Base-by-base conservation (phyloP, 2,888 invertebrate species). In the Leistus spinibarbis region DNA sequence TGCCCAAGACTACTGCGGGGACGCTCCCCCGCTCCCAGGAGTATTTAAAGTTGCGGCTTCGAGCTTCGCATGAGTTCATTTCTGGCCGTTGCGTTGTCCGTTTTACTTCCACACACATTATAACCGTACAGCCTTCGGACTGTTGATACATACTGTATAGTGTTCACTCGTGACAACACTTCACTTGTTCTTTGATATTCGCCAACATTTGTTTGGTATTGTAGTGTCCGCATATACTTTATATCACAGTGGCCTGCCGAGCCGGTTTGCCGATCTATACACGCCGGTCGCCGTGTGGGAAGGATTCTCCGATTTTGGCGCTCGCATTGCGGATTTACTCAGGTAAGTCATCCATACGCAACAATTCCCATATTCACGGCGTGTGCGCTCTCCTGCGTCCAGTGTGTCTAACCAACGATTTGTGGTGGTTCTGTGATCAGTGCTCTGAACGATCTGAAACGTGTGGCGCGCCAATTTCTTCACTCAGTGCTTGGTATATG, bases 21-120 rank as follows among this genome's bases (percentile, higher is more conserved):
- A 83, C 86, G 86, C 86, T 88, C 88, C 88, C 88, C 88, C 88
- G 88, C 88, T 86, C 86, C 84, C 84, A 83, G 84, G 84, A 86
- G 86, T 88, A 89, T 88, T 89, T 89, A 89, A 89, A 88, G 87
- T 88, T 86, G 87, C 86, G 87, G 85, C 87, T 86, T 87, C 84
- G 85, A 86, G 87, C 88, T 87, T 86, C 86, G 87, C 87, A 87
- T 87, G 88, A 88, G 88, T 88, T 88, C 87, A 88, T 86, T 88
- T 86, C 88, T 87, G 87, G 86, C 86, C 87, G 87, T 66, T 67
- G 73, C 73, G 72, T 72, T 65, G 65, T 60, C 62, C 69, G 69
- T 84, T 62, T 62, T 62, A 57, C 69, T 60, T 24, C 22, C 20
- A 69, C 20, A 62, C 84, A 85, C 83, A 81, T 54, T 19, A 20